phyloP scores from a whole-genome alignment of 2,888 invertebrate species.

The Hirtodrosophila duncani region DNA sequence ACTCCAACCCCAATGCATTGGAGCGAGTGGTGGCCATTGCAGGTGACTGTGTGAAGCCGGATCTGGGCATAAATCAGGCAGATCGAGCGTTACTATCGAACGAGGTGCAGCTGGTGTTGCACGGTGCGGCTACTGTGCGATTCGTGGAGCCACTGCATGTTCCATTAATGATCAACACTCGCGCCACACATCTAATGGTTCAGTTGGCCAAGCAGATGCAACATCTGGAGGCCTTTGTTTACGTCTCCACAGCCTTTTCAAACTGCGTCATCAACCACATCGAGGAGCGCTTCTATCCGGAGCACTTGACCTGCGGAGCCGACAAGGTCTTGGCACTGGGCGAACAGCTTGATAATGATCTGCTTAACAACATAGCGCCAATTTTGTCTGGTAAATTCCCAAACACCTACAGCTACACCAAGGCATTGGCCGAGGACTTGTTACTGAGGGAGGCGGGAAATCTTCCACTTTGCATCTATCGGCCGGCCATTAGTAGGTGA shows the following conservation, averaged over 20 bases:
- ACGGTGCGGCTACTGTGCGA: slow-evolving; percentile 93
- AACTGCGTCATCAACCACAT: slow-evolving; percentile 80
- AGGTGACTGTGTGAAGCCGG: slow-evolving; percentile 76
- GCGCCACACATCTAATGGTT: slow-evolving; percentile 83
- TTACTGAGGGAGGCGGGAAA: slow-evolving; percentile 80
- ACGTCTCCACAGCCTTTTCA: slow-evolving; percentile 85
- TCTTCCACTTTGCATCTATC: slow-evolving; percentile 83
- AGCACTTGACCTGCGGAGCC: slow-evolving; percentile 64
- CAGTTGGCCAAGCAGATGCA: slow-evolving; percentile 82
- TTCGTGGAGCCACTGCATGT: slow-evolving; percentile 85
- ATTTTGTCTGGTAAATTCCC: slow-evolving; percentile 77
- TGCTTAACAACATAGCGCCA: slow-evolving; percentile 69
- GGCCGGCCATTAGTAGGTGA: slow-evolving; percentile 83
- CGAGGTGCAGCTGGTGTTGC: slow-evolving; percentile 83
- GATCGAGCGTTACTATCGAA: slow-evolving; percentile 70
- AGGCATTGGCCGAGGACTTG: slow-evolving; percentile 84
- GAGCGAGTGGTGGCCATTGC: slow-evolving; percentile 72
- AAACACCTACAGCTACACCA: slow-evolving; percentile 86
- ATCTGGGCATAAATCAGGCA: slow-evolving; percentile 74
- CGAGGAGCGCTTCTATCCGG: slow-evolving; percentile 77
- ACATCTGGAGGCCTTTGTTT: slow-evolving; percentile 79
- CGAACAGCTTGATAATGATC: slow-evolving; percentile 70
- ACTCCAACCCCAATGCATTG: slow-evolving; percentile 60
- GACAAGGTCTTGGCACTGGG: slow-evolving; percentile 71
- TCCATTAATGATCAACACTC: slow-evolving; percentile 85